Evolutionary conservation across 2,113 vertebrate species (phyloP), one percentile per base, ranked within the genome.

Genomic region (Triplophysa siluroides): DNA sequence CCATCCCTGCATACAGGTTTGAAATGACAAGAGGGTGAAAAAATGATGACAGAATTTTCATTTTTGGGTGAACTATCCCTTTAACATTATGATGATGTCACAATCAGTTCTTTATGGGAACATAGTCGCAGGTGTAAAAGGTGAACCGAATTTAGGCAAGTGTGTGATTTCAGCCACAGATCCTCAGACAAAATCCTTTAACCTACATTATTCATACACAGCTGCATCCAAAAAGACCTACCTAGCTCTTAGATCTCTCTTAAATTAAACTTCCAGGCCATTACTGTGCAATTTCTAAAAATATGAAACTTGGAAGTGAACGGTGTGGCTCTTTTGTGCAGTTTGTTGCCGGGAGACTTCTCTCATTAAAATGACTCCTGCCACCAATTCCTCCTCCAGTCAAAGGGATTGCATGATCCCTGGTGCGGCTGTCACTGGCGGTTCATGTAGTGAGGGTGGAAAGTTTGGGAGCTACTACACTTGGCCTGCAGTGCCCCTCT

Each of bases 361-460:
- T 23, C 58, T 62, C 38, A 52, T 75, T 75, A 29, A 33, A 79
- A 62, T 45, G 41, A 21, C 66, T 71, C 54, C 38, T 50, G 45
- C 58, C 38, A 61, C 54, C 43, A 43, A 9, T 71, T 64, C n/a
- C 18, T 60, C 60, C 45, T 64, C 43, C 58, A 64, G 47, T 60
- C n/a, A 50, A 61, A 47, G 12, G 23, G 10, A 9, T 38, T 62
- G 60, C 16, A 41, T 29, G 7, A 45, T 58, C 54, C 54, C 54
- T 58, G 54, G 54, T 58, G n/a, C n/a, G 54, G 54, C 54, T 58
- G 54, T 58, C 54, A 21, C 8, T 21, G 8, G n/a, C 7, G 18
- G 24, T 69, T 76, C 29, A 33, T 16, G 11, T 58, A 33, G 65
- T 6, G 29, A 21, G 21, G 54, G 23, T 47, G 29, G 60, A 62